phyloP scores from a whole-genome alignment of 2,888 invertebrate species.

The Drosophila fungiperda region DNA sequence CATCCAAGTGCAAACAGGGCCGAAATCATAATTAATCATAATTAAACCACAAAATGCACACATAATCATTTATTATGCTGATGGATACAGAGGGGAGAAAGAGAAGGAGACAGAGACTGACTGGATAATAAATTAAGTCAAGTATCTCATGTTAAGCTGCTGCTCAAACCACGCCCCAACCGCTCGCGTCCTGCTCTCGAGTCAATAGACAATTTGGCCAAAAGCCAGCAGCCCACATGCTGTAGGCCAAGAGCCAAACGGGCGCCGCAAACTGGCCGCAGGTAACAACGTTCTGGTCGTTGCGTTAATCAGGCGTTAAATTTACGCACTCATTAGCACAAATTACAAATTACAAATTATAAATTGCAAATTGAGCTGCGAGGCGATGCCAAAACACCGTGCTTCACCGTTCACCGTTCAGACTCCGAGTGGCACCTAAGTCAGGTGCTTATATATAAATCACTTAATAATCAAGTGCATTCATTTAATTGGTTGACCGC shows the following conservation, averaged over 20 bases:
- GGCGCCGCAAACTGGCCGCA: conserved; percentile 49
- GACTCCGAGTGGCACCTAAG: conserved; percentile 37
- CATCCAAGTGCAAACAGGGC: conserved; percentile 53
- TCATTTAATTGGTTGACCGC: conserved; percentile 67
- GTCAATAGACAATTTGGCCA: conserved; percentile 49
- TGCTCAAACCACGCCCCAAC: neutral
- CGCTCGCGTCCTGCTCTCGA: conserved; percentile 13
- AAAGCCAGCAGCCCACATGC: conserved; percentile 23
- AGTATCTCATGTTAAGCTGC: conserved; percentile 51
- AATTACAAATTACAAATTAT: conserved; percentile 76
- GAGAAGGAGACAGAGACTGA: neutral
- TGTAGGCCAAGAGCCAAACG: conserved; percentile 26
- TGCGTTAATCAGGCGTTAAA: conserved; percentile 77
- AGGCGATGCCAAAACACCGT: neutral
- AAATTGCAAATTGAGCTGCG: conserved; percentile 71
- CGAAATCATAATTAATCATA: conserved; percentile 75
- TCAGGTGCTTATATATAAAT: conserved; percentile 76
- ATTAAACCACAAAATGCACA: conserved; percentile 68
- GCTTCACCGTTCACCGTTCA: conserved; percentile 14
- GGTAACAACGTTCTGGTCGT: conserved; percentile 32
- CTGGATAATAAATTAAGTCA: conserved; percentile 60
- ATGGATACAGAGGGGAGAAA: neutral
- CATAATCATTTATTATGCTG: conserved; percentile 60
- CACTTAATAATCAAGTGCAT: conserved; percentile 78
- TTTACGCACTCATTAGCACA: conserved; percentile 79